Conservation (phyloP, 2,888 invertebrate species). For the Drosophila stalkeri region DNA sequence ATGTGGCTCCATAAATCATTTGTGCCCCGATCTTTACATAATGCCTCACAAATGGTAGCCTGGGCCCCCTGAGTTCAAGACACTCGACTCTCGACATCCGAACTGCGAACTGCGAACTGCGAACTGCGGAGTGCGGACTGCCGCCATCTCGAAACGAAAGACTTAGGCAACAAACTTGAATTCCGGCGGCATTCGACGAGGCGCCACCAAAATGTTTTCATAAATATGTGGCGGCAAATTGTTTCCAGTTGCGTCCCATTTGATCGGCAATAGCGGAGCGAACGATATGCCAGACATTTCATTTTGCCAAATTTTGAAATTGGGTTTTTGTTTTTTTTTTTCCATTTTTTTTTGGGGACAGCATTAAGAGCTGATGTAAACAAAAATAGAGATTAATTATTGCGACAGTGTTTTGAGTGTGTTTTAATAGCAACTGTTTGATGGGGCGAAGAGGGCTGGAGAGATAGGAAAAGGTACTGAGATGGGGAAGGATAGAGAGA, state of each 20-base stretch:
- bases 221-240: slow-evolving; percentile 55
- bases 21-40: slow-evolving; percentile 51
- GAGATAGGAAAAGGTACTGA: too few relatives aligned
- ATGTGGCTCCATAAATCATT: slow-evolving; percentile 60
- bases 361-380: not conserved
- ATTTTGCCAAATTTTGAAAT: slow-evolving; percentile 14
- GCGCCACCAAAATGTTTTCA: slow-evolving; percentile 42
- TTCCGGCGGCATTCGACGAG: slow-evolving; percentile 14
- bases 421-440: not conserved
- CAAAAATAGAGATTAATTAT: not conserved
- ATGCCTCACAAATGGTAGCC: slow-evolving; percentile 43
- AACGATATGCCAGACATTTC: slow-evolving; percentile 7
- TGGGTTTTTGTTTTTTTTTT: not conserved
- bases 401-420: not conserved
- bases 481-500: not conserved
- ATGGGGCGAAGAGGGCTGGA: not conserved
- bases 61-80: slow-evolving; percentile 54
- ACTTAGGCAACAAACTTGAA: slow-evolving; percentile 50
- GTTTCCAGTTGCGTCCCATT: slow-evolving; percentile 9
- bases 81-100: slow-evolving; percentile 29
- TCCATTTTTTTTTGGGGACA: not conserved
- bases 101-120: slow-evolving; percentile 6
- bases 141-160: slow-evolving; percentile 21
- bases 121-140: slow-evolving; percentile 2
- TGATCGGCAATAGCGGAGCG: slow-evolving; percentile 11